These are phyloP conservation scores for Micropoecilia bifurca DNA, from an alignment of 2,797 vertebrate genomes.

Conservation along the genomic window DNA sequence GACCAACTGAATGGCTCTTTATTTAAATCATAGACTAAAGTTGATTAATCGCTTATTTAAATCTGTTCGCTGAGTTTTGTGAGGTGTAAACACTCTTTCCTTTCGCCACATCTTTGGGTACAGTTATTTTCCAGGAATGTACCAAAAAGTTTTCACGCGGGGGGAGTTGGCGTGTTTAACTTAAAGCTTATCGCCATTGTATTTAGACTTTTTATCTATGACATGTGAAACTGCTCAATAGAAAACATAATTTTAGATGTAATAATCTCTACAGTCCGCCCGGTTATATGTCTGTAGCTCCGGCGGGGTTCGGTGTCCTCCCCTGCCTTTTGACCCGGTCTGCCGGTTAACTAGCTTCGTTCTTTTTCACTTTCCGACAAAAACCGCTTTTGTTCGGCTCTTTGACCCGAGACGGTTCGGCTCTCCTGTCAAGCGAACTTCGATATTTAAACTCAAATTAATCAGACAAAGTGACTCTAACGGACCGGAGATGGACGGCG, in stretches of 20 bases:
- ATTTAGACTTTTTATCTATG: background rate
- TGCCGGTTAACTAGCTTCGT: slow-evolving; percentile 27
- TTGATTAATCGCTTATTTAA: rapidly evolving
- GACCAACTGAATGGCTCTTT: background rate
- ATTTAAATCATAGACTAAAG: rapidly evolving
- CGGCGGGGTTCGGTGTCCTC: background rate
- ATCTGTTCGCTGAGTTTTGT: rapidly evolving
- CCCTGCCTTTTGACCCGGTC: background rate
- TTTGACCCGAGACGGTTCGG: slow-evolving; percentile 24
- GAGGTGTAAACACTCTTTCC: background rate
- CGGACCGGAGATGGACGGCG: slow-evolving; percentile 32
- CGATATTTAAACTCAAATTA: background rate
- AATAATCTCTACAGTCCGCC: background rate
- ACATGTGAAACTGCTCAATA: rapidly evolving
- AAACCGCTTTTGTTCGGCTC: slow-evolving; percentile 43
- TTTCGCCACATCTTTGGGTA: slow-evolving; percentile 50
- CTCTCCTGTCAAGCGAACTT: background rate
- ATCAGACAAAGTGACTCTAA: slow-evolving; percentile 4
- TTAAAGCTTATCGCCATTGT: background rate
- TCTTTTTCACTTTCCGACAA: slow-evolving; percentile 56
- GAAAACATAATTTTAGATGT: background rate
- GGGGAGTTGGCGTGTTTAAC: slow-evolving; percentile 12
- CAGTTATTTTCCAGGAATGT: slow-evolving; percentile 72
- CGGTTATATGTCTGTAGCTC: background rate
- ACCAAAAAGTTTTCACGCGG: slow-evolving; percentile 71